These are phyloP conservation scores for Hirudinaria manillensis DNA, from an alignment of 2,888 invertebrate species.

Conservation along the genomic window DNA sequence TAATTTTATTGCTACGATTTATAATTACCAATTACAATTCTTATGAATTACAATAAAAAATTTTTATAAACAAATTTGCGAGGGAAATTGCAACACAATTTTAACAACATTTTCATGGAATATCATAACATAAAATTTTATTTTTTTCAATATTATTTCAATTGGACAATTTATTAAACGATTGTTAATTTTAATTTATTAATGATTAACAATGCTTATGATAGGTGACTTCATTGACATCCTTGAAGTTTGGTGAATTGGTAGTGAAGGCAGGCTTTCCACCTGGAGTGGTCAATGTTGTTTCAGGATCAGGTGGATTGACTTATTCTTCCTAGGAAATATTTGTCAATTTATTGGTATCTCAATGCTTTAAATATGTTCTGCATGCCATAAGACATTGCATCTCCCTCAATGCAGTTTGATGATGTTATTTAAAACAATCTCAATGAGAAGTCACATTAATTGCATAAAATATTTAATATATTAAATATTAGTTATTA, in stretches of 20 bases:
- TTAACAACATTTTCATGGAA: too few species aligned
- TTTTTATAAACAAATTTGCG: not conserved
- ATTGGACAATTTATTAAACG: not conserved
- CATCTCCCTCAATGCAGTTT: too few species aligned
- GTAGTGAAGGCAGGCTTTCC: conserved; percentile 85
- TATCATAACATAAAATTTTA: too few species aligned
- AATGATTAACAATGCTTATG: not conserved
- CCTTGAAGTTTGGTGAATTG: conserved; percentile 88
- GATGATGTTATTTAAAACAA: too few species aligned
- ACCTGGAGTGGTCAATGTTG: conserved; percentile 84
- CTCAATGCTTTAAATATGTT: too few species aligned
- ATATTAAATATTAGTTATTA: not conserved
- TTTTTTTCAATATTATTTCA: too few species aligned
- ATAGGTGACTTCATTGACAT: conserved; percentile 77
- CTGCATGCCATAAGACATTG: too few species aligned
- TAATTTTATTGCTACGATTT: too few species aligned
- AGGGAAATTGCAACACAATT: too few species aligned
- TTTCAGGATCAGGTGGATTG: conserved; percentile 69
- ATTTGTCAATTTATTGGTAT: not conserved
- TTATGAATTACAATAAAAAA: too few species aligned
- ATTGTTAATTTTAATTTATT: not conserved
- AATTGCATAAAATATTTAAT: not conserved
- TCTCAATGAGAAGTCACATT: too few species aligned
- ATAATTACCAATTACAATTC: too few species aligned
- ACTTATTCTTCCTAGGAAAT: not conserved